Evolutionary conservation across 1,140 invertebrate genomes (phyloP), one percentile per base, ranked within the genome.

Genomic region (Hormaphis cornu): DNA sequence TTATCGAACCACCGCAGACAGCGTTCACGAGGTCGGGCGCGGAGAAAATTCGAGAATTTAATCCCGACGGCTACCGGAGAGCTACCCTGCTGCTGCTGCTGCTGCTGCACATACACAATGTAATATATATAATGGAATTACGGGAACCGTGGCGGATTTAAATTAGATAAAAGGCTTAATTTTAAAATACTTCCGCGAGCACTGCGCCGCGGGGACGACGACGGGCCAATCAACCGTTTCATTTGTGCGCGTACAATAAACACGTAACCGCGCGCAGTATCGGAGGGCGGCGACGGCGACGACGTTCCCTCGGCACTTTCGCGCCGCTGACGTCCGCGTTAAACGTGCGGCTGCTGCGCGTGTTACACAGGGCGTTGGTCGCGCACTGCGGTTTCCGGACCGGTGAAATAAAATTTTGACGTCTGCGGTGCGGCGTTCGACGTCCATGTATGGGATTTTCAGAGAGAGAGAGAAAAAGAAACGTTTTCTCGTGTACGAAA

Each of bases 131-230:
- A 66, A 66, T 66, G 61, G 61, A 66, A 66, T 66, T 66, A 66
- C 61, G 50, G 61, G 22, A 26, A 26, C 16, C 61, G 28, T 9
- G 33, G 44, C 61, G 61, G 61, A 66, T 66, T 66, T 66, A 50
- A 66, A 66, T 66, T 66, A 50, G 61, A 66, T 66, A 66, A 66
- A 66, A 66, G 61, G 61, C 61, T 66, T 66, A 66, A 66, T 66
- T 66, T 66, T 66, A 66, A 66, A 66, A 66, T 42, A 66, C 61
- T 48, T 35, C 16, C n/a, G 24, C 58, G 58, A 1, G 56, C 30
- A 26, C 24, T 18, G 26, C 52, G 37, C 54, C 33, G 35, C 33
- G 35, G 18, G 14, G 61, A 16, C 52, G 37, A 33, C 33, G 35
- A n/a, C 33, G 18, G 14, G 61, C 61, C 61, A 66, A 66, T 66